Conservation (phyloP, 2,888 invertebrate species). For the Lithophane semibrunnea region DNA sequence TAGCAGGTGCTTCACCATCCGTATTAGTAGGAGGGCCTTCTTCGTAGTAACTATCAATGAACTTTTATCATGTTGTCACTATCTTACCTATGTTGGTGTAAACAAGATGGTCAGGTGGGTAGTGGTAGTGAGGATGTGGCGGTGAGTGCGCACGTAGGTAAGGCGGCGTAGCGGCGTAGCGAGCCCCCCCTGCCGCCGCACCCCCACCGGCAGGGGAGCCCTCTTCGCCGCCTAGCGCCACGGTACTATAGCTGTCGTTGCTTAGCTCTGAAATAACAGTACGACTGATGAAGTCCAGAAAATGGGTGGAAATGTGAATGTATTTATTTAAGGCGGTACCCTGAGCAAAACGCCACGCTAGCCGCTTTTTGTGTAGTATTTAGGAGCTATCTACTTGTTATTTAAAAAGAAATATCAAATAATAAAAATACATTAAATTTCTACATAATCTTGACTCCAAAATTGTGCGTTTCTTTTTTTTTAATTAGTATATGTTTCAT, state of each 20-base stretch:
- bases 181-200: too few relatives aligned
- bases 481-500: too few relatives aligned
- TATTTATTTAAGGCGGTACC: too few relatives aligned
- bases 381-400: too few relatives aligned
- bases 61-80: neutral
- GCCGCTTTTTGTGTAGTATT: too few relatives aligned
- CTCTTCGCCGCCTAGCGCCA: constrained; percentile 96
- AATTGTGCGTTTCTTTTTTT: too few relatives aligned
- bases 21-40: neutral
- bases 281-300: neutral
- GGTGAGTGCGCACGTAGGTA: constrained; percentile 94
- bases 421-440: too few relatives aligned
- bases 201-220: constrained; percentile 88
- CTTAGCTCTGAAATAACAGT: constrained; percentile 92
- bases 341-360: too few relatives aligned
- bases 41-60: neutral
- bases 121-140: constrained; percentile 94
- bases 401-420: too few relatives aligned
- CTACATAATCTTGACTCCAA: too few relatives aligned
- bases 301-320: neutral
- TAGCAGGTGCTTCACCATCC: neutral
- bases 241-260: constrained; percentile 97
- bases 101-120: constrained; percentile 95
- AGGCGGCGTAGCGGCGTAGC: constrained; percentile 93
- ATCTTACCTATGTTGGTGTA: constrained; percentile 94